Percentiles rank a stretch among this genome's conserved stretches.
phyloP scores from a whole-genome alignment of 2,888 invertebrate genomes.

The Allygus modestus region DNA sequence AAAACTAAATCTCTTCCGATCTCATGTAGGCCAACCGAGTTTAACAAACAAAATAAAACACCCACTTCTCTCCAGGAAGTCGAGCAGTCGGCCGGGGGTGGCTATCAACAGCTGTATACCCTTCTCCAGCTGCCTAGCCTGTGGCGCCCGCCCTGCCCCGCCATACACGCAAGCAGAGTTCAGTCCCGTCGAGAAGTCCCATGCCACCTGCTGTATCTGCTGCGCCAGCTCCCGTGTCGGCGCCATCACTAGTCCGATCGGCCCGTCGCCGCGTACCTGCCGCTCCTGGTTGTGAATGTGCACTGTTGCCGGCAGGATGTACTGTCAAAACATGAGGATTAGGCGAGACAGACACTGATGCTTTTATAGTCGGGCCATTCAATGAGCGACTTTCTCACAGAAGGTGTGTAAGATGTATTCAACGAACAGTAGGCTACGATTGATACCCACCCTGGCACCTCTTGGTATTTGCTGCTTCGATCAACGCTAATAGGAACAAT shows the following conservation, averaged over 20 bases:
- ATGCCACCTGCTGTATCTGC: conserved; percentile 78
- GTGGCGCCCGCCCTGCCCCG: conserved; percentile 78
- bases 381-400: too few relatives aligned
- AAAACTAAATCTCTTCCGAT: too few relatives aligned
- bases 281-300: conserved; percentile 78
- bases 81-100: conserved; percentile 78
- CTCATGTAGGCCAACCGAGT: too few relatives aligned
- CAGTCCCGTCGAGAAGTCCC: conserved; percentile 76
- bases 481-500: too few relatives aligned
- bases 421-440: too few relatives aligned
- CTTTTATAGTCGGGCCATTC: too few relatives aligned
- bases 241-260: conserved; percentile 77
- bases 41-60: too few relatives aligned
- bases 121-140: conserved; percentile 71
- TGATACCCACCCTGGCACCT: too few relatives aligned
- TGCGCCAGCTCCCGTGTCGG: conserved; percentile 75
- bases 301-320: conserved; percentile 77
- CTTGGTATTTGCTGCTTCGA: too few relatives aligned
- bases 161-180: conserved; percentile 80
- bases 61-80: conserved; percentile 75
- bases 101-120: conserved; percentile 78
- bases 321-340: conserved; percentile 70
- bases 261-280: conserved; percentile 78
- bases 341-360: neutral
- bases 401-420: too few relatives aligned